Percentiles rank a stretch among this genome's conserved stretches.
Conservation (phyloP, 2,113 vertebrate species). For the Gallinago jamesoni region DNA sequence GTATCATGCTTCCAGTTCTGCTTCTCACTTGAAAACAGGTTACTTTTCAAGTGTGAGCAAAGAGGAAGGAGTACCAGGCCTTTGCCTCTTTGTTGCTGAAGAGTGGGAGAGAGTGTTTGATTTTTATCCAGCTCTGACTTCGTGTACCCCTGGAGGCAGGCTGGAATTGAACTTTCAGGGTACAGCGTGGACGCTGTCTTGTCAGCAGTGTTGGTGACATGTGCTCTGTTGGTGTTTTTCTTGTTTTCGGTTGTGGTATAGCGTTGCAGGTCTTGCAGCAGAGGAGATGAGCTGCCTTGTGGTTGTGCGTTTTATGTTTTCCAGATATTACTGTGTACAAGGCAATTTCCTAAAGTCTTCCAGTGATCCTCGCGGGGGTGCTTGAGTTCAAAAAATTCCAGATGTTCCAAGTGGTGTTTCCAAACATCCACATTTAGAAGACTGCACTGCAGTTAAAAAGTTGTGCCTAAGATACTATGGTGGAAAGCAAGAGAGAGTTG, state of each 20-base stretch:
- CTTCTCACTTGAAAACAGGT: background rate
- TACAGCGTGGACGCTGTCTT: background rate
- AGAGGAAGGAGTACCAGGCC: background rate
- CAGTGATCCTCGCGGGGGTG: background rate
- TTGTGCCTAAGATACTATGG: background rate
- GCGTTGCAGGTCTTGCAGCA: too few relatives aligned
- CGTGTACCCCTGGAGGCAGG: accelerated
- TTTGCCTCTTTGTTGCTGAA: background rate
- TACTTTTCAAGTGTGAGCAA: background rate
- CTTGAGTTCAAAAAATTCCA: background rate
- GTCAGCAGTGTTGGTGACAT: background rate
- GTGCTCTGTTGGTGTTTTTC: background rate
- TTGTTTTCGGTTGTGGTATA: background rate
- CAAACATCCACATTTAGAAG: background rate
- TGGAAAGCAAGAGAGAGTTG: background rate
- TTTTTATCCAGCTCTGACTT: background rate
- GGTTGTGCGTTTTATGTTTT: background rate
- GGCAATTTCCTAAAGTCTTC: background rate
- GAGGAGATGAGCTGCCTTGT: background rate
- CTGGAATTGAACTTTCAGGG: background rate
- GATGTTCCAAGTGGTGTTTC: background rate
- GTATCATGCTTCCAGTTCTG: accelerated
- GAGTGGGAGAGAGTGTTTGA: background rate
- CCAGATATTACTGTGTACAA: background rate
- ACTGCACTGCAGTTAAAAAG: background rate